Conservation (phyloP, 2,113 vertebrate genomes). For the Lonchura striata region DNA sequence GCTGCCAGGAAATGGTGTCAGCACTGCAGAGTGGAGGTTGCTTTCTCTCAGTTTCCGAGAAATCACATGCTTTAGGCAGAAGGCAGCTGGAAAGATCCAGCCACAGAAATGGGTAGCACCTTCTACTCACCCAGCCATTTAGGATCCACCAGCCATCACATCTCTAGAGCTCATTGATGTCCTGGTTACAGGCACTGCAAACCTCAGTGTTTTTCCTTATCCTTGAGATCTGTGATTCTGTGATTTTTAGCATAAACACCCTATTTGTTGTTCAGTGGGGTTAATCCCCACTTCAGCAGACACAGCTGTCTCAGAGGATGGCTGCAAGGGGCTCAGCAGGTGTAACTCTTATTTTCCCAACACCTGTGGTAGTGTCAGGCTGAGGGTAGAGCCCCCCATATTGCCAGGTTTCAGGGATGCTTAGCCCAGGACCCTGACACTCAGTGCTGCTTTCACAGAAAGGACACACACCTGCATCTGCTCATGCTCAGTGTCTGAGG, state of each 20-base stretch:
- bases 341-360: neutral
- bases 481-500: neutral
- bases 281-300: neutral
- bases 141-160: neutral
- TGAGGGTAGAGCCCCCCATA: neutral
- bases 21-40: rapidly evolving
- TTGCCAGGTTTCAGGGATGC: neutral
- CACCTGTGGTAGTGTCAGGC: neutral
- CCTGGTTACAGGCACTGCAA: neutral
- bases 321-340: neutral
- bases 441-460: neutral
- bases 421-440: neutral
- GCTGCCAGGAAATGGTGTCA: rapidly evolving
- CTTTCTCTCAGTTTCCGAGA: neutral
- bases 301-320: neutral
- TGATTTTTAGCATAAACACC: neutral
- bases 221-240: neutral
- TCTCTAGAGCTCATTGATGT: neutral
- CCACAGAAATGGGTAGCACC: rapidly evolving
- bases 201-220: neutral
- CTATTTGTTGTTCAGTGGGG: neutral
- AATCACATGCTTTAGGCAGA: neutral
- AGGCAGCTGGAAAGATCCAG: neutral
- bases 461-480: neutral
- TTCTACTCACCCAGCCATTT: neutral